Base-by-base conservation (phyloP, 1,140 invertebrate species). In the Bombus waltoni region DNA sequence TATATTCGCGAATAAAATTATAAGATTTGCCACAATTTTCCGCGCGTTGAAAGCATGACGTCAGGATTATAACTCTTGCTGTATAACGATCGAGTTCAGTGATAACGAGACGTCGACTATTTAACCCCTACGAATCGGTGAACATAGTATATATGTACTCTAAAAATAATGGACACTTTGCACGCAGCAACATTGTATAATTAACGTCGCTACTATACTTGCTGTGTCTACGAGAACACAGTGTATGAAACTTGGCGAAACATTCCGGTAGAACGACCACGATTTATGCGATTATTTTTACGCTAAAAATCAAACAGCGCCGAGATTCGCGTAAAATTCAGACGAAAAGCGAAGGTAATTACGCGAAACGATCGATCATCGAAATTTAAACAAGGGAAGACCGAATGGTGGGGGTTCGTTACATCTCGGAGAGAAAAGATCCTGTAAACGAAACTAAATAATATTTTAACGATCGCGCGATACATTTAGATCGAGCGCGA, bases 121-220 rank as follows among this genome's bases (percentile, higher is more conserved):
- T 22, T 35, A 68, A 22, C 68, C 38, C 25, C 38, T 28, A 40
- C 38, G 68, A 71, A 71, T 71, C 68, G 38, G 38, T 5, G 25
- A 13, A 22, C 66, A 70, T 38, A 25, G 66, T 25, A 66, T 35
- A 62, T 22, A 11, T 3, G n/a, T 15, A 18, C 18, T 28, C 9
- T 40, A 70, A 70, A 71, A 71, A 40, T 71, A 71, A 71, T 71
- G 68, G 68, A 71, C 25, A 71, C 68, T 71, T 71, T 71, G 68
- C 68, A 71, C 68, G 68, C 68, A 40, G 68, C 22, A 15, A 71
- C 68, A 28, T 40, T 68, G 66, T 38, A 38, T 35, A 68, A 71
- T 71, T 71, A 38, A 71, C 38, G 35, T 3, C 22, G 18, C 66
- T 40, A 3, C 25, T 25, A 40, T 13, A 6, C 5, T 40, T 68